A percentile compares a stretch with the other conserved stretches of the same genome.
Conservation (phyloP, 2,797 vertebrate species). For the Heterohyrax brucei region DNA sequence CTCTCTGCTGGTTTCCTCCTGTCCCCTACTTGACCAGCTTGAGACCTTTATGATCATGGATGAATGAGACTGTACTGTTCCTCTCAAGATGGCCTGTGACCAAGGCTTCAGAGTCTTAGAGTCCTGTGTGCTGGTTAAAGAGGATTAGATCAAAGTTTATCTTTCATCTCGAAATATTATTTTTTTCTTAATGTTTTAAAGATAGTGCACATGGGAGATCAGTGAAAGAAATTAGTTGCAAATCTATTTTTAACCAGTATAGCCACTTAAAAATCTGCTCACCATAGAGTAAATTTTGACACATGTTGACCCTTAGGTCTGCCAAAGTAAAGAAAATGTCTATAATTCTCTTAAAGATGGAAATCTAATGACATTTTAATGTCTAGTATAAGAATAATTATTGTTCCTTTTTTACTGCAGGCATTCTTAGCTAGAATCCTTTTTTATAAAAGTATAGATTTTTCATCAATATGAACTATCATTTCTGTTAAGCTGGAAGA, state of each 20-base stretch:
- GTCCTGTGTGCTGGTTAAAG: not conserved
- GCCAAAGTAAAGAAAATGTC: conserved; percentile 1
- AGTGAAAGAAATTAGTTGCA: not conserved
- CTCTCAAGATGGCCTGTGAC: not conserved
- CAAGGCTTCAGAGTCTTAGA: not conserved
- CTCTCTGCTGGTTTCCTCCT: not conserved
- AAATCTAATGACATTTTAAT: conserved; percentile 47
- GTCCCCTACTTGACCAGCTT: not conserved
- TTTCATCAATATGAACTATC: conserved; percentile 15
- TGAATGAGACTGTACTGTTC: not conserved
- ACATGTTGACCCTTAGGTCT: not conserved
- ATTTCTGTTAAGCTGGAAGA: not conserved
- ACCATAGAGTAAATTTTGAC: not conserved
- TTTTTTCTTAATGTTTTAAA: conserved; percentile 19
- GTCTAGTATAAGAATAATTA: not conserved
- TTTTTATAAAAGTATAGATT: conserved; percentile 19
- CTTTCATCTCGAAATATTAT: conserved; percentile 31
- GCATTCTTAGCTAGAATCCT: conserved; percentile 22
- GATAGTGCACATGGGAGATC: not conserved
- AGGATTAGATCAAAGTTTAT: conserved; percentile 7
- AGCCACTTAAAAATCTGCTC: not conserved
- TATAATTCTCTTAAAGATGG: not conserved
- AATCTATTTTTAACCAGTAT: not conserved
- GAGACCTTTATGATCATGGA: not conserved
- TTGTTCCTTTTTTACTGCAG: not conserved